Percentiles rank a stretch among this genome's conserved stretches.
phyloP scores from a whole-genome alignment of 2,113 vertebrate species.

The Psophia crepitans region DNA sequence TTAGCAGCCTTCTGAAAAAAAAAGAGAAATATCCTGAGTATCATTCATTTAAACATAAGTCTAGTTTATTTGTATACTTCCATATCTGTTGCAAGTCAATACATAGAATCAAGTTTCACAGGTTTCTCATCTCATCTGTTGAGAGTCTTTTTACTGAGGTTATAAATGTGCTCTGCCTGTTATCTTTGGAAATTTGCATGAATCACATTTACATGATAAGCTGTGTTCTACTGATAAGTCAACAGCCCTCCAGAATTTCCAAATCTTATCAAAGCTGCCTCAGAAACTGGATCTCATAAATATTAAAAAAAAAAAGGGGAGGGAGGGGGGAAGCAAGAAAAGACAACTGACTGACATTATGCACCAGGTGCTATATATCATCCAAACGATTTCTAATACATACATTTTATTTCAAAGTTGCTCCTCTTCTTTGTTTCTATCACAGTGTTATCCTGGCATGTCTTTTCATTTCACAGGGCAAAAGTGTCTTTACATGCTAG shows the following conservation, averaged over 20 bases:
- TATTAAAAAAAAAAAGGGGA: background rate
- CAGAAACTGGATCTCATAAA: constrained; percentile 40
- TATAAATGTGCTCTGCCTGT: constrained; percentile 20
- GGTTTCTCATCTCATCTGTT: constrained; percentile 8
- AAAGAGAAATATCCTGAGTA: background rate
- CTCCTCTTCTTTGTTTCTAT: constrained; percentile 16
- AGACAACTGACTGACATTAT: background rate
- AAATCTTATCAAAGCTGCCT: constrained; percentile 60
- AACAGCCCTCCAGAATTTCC: constrained; percentile 53
- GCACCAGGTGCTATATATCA: background rate
- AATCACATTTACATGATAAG: constrained; percentile 64
- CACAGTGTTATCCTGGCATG: background rate
- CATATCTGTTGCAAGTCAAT: background rate
- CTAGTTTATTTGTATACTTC: constrained; percentile 1
- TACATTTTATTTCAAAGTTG: constrained; percentile 3
- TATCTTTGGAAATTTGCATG: constrained; percentile 69
- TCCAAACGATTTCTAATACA: background rate
- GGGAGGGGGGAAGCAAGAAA: too few relatives aligned
- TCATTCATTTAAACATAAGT: background rate
- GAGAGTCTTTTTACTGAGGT: constrained; percentile 24
- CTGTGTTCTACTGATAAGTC: constrained; percentile 59
- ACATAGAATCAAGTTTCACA: constrained; percentile 17
- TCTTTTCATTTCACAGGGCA: background rate
- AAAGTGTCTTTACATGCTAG: background rate
- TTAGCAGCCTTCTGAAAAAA: background rate